Conservation (phyloP, 2,113 vertebrate species). For the Acanthisitta chloris region DNA sequence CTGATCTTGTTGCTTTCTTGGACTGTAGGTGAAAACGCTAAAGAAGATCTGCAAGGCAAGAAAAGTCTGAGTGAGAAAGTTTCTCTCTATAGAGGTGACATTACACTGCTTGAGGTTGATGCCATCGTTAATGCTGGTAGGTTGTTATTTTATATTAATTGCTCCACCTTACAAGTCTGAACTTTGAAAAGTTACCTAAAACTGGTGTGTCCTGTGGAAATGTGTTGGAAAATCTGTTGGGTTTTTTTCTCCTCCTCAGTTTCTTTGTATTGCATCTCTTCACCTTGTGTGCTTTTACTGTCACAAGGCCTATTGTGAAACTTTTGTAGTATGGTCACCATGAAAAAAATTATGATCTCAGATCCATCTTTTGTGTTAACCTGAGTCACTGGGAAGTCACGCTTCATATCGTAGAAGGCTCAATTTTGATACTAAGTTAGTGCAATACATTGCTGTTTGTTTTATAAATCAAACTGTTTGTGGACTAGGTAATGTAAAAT, state of each 20-base stretch:
- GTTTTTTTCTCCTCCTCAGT: too few relatives aligned
- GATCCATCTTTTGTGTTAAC: not conserved
- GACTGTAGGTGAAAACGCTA: slow-evolving; percentile 63
- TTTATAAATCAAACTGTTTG: not conserved
- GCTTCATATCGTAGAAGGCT: not conserved
- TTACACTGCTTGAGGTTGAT: slow-evolving; percentile 92
- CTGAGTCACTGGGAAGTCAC: not conserved
- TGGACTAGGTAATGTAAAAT: not conserved
- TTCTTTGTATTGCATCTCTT: not conserved
- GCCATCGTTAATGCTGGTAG: slow-evolving; percentile 98
- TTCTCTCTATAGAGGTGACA: slow-evolving; percentile 96
- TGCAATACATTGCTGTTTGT: not conserved
- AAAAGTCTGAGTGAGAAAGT: slow-evolving; percentile 87
- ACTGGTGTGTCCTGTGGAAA: not conserved
- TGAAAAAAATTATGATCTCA: not conserved
- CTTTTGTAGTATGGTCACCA: accelerated
- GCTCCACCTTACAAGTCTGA: accelerated
- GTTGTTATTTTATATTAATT: slow-evolving; percentile 10
- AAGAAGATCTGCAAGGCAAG: slow-evolving; percentile 76
- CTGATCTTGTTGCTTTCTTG: not conserved
- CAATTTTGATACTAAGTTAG: not conserved
- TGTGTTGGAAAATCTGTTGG: too few relatives aligned
- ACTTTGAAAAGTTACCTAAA: not conserved
- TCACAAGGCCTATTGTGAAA: not conserved
- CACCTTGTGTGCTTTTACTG: not conserved